These are phyloP conservation scores for Hystrix brachyura DNA, from an alignment of 2,113 vertebrate species.

Conservation along the genomic window DNA sequence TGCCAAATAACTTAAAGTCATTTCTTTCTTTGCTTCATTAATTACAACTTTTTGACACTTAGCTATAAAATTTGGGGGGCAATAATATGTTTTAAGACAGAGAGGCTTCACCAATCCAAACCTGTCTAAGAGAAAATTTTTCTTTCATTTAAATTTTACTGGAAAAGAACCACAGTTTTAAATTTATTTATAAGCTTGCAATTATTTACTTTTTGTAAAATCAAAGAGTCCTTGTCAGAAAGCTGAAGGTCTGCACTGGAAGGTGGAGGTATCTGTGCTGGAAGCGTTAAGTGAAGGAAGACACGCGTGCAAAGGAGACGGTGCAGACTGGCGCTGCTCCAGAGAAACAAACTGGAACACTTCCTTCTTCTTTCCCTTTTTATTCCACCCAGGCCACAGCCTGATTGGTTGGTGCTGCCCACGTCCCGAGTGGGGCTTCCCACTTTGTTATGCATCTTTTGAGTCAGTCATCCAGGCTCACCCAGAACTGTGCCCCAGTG, in stretches of 20 bases:
- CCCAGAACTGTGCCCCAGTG: neutral
- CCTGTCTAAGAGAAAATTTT: neutral
- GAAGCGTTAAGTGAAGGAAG: neutral
- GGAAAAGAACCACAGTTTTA: neutral
- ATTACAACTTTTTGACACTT: neutral
- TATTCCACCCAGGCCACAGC: neutral
- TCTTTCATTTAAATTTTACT: neutral
- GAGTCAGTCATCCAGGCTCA: neutral
- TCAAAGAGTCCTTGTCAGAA: neutral
- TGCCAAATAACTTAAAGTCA: neutral
- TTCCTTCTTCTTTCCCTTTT: neutral
- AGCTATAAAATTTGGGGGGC: neutral
- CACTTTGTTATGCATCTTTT: neutral
- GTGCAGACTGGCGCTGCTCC: neutral
- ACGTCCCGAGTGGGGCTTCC: rapidly evolving
- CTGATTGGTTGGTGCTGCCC: neutral
- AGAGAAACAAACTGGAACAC: neutral
- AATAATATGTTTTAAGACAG: neutral
- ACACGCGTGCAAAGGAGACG: neutral
- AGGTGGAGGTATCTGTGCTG: neutral
- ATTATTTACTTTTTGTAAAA: neutral
- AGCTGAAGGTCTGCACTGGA: neutral
- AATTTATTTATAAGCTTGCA: neutral
- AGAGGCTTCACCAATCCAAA: rapidly evolving
- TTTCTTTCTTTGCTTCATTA: neutral